A percentile compares a stretch with the other conserved stretches of the same genome.
These are phyloP conservation scores for Heliangelus exortis DNA, from an alignment of 2,797 vertebrate genomes.

Conservation along the genomic window DNA sequence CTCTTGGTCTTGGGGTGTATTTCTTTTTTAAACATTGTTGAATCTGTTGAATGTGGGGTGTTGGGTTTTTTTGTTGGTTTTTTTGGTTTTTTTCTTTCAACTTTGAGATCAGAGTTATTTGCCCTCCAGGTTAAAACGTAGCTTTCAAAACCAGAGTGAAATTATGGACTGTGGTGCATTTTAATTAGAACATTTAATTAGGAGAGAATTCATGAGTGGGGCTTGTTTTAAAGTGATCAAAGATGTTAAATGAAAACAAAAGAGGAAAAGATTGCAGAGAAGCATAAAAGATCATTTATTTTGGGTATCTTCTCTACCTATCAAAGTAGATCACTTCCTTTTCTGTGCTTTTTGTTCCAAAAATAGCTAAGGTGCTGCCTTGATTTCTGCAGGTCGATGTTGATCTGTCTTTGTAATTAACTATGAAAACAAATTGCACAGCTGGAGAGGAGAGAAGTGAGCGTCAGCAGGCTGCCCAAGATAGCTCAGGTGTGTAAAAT, in stretches of 20 bases:
- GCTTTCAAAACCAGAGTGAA: conserved; percentile 51
- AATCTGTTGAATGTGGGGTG: background rate
- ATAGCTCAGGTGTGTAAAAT: conserved; percentile 56
- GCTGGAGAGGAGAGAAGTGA: conserved; percentile 15
- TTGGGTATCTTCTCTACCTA: conserved; percentile 1
- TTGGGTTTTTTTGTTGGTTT: background rate
- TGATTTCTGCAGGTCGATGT: conserved; percentile 35
- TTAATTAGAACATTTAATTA: conserved; percentile 70
- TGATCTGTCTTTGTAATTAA: conserved; percentile 60
- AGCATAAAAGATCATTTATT: conserved; percentile 44
- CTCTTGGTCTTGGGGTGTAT: background rate
- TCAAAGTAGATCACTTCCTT: conserved; percentile 50
- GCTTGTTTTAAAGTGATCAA: conserved; percentile 56
- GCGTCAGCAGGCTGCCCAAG: conserved; percentile 26
- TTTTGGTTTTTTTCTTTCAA: background rate
- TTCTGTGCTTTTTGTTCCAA: conserved; percentile 52
- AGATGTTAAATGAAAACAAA: conserved; percentile 61
- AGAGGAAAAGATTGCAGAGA: background rate
- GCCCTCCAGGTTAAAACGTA: conserved; percentile 50
- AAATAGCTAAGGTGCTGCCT: conserved; percentile 49
- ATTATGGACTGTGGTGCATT: conserved; percentile 57
- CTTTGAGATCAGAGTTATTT: conserved; percentile 32
- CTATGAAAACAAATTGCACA: conserved; percentile 11
- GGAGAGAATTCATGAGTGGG: conserved; percentile 38
- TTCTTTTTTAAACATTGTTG: background rate